Evolutionary conservation across 2,888 invertebrate genomes (phyloP), one percentile per base, ranked within the genome.

Genomic region (Lasioglossum zephyrum): DNA sequence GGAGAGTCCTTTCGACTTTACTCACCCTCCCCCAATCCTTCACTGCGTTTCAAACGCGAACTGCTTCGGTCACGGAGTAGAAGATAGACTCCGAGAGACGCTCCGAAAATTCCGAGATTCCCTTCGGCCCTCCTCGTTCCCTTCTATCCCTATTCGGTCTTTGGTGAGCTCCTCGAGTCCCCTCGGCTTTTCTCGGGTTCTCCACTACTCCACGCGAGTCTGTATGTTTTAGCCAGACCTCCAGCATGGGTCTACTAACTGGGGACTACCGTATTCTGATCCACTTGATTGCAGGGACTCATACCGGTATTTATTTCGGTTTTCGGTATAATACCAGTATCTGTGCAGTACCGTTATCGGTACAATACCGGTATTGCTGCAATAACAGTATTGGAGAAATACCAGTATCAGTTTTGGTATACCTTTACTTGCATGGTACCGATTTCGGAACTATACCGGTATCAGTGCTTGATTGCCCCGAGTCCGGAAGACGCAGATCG

Each of bases 401-500:
- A 31, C 31, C 1, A 31, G 31, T 31, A 31, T 31, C 31, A 1
- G 31, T 31, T 31, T 31, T 31, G 31, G 31, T 31, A 31, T 31
- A 31, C 0, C 31, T 31, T 31, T 31, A 31, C 31, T 31, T 31
- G 31, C 31, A 31, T 31, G 31, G 31, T 31, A 31, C 31, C 31
- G 31, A 31, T 31, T 31, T 31, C 31, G 31, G 31, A 31, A 31
- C 1, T 31, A 31, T 31, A 31, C 31, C 31, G 31, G 31, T 31
- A 31, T 31, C 31, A 31, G 31, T 31, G 31, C 31, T 18, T 79
- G 63, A 72, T 78, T 79, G 72, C 53, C 69, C 66, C 84, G 84
- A 86, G 69, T 86, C 82, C 86, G 72, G 70, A 82, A 82, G 80
- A 76, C 84, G 80, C 88, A 81, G 84, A 86, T 84, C 72, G 79